Base-by-base conservation (phyloP, 37 sponge, comb jelly and placozoan species). In the Hormiphora californensis region DNA sequence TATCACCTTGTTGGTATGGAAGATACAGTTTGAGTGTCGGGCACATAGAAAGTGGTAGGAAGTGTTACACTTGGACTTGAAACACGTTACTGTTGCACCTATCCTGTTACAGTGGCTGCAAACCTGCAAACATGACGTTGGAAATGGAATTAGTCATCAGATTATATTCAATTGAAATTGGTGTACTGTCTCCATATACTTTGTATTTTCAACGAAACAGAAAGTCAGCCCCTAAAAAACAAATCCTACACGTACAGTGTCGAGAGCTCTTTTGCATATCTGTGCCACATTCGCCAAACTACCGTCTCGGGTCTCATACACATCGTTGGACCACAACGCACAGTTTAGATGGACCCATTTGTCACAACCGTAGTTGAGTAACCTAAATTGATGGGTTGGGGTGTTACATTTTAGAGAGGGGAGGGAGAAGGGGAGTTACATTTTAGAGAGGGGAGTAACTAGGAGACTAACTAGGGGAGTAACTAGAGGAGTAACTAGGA, bases 221-320 rank as follows among this genome's bases (percentile, higher is more conserved):
- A n/a, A n/a, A n/a, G n/a, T n/a, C n/a, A n/a, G n/a, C n/a, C n/a
- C n/a, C n/a, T n/a, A n/a, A n/a, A n/a, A n/a, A n/a, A n/a, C n/a
- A n/a, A n/a, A n/a, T n/a, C n/a, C n/a, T n/a, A n/a, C 36, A 65
- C 67, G 12, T 7, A 65, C 67, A 5, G 67, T 33, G 28, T 65
- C 67, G 19, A 36, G 67, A 65, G 67, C 67, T 5, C 67, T 35
- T 65, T 65, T 65, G 28, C 67, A 65, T 7, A 65, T 65, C 37
- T 65, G 67, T 28, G 33, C 38, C 11, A 65, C 28, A 17, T 65
- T 65, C 3, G 28, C 67, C 67, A 65, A 28, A 17, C 37, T 19
- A 65, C 67, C 67, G 37, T 65, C 67, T 28, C 67, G 67, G 4
- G 67, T 65, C 67, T 65, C 67, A 39, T 65, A 65, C 33, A 65